A percentile compares a stretch with the other conserved stretches of the same genome.
phyloP scores from a whole-genome alignment of 2,888 invertebrate species.

The Gibbula magus region DNA sequence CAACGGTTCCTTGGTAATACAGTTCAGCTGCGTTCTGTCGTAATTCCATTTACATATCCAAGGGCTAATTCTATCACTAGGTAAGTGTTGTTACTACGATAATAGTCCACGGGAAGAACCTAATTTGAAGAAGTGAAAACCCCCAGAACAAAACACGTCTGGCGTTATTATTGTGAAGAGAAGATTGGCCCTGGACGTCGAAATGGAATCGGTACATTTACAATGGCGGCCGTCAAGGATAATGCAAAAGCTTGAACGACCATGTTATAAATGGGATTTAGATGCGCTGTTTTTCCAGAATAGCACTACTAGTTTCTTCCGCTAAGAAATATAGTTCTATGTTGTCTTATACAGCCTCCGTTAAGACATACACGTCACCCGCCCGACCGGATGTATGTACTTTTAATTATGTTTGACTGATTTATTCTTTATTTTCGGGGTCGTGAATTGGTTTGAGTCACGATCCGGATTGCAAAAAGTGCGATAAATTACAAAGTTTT shows the following conservation, averaged over 20 bases:
- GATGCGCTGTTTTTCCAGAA: constrained; percentile 15
- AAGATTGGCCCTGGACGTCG: too few relatives aligned
- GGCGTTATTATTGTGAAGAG: too few relatives aligned
- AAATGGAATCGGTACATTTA: too few relatives aligned
- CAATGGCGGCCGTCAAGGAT: too few relatives aligned
- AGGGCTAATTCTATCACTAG: too few relatives aligned
- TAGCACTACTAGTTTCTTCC: background rate
- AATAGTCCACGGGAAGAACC: too few relatives aligned
- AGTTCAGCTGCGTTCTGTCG: too few relatives aligned
- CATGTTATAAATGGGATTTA: constrained; percentile 1
- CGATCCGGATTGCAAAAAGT: background rate
- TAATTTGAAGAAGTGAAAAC: too few relatives aligned
- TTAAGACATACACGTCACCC: background rate
- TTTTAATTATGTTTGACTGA: constrained; percentile 15
- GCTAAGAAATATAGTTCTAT: constrained; percentile 11
- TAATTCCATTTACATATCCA: too few relatives aligned
- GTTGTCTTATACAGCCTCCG: background rate
- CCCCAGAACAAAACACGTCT: too few relatives aligned
- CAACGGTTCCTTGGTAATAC: too few relatives aligned
- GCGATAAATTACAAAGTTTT: background rate
- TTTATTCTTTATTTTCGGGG: background rate
- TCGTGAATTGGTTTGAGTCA: background rate
- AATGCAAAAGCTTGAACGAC: background rate
- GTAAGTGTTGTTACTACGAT: too few relatives aligned
- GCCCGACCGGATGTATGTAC: background rate